Conservation (phyloP, 2,888 invertebrate species). For the Zygaena filipendulae region DNA sequence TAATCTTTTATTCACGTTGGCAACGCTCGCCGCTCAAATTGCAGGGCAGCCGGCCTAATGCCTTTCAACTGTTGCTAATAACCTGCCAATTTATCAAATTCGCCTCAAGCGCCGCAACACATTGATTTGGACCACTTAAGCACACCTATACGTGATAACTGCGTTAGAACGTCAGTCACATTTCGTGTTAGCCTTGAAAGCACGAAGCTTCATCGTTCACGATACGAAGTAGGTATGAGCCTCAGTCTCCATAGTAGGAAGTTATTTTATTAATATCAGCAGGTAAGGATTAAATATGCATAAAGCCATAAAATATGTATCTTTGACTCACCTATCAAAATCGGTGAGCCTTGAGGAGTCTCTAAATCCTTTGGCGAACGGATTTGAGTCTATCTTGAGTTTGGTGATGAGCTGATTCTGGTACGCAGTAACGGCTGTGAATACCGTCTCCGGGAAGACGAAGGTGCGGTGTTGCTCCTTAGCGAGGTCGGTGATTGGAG, state of each 20-base stretch:
- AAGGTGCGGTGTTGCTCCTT: conserved; percentile 94
- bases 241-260: too few species aligned
- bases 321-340: conserved; percentile 86
- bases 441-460: conserved; percentile 97
- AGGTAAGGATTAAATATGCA: too few species aligned
- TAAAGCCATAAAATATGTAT: too few species aligned
- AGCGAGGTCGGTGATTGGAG: conserved; percentile 87
- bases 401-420: conserved; percentile 99
- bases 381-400: conserved; percentile 97
- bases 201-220: too few species aligned
- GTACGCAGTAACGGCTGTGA: conserved; percentile 99
- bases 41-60: conserved; percentile 64
- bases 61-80: conserved; percentile 69
- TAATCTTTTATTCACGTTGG: conserved; percentile 57
- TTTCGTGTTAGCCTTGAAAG: too few species aligned
- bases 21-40: conserved; percentile 51
- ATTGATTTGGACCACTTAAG: conserved; percentile 34
- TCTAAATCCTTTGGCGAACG: conserved; percentile 97
- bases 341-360: conserved; percentile 95
- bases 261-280: too few species aligned
- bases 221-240: too few species aligned
- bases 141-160: too few species aligned
- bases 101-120: conserved; percentile 37
- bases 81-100: conserved; percentile 67
- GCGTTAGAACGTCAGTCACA: too few species aligned